phyloP scores from a whole-genome alignment of 2,797 vertebrate genomes.

The Heliangelus exortis region DNA sequence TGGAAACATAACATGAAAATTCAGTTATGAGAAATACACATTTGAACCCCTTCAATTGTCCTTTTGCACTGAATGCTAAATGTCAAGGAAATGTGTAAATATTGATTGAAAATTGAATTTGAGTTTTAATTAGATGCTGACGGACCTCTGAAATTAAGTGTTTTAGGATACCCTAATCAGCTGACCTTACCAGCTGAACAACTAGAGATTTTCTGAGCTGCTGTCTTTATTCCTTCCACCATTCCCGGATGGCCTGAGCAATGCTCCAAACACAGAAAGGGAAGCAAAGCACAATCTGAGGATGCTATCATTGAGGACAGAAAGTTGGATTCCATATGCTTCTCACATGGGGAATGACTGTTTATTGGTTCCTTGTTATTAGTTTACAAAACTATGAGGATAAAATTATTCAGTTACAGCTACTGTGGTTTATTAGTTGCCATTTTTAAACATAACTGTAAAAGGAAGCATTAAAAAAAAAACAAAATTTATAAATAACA shows the following conservation, averaged over 20 bases:
- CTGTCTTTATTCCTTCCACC: neutral
- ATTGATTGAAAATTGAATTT: neutral
- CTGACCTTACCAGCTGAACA: neutral
- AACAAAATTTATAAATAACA: neutral
- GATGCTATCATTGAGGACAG: neutral
- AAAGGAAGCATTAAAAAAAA: neutral
- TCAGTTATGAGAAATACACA: neutral
- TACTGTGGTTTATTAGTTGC: neutral
- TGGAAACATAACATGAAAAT: neutral
- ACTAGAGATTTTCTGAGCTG: neutral
- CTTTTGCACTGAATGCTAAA: neutral
- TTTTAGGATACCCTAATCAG: neutral
- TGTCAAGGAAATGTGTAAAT: neutral
- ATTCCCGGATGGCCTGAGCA: neutral
- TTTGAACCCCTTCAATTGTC: neutral
- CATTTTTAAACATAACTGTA: accelerated
- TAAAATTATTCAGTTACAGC: neutral
- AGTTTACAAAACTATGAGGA: neutral
- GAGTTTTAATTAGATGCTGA: neutral
- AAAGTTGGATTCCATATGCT: neutral
- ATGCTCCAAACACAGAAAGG: neutral
- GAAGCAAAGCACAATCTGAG: neutral
- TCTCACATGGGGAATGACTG: neutral
- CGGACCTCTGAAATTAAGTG: neutral
- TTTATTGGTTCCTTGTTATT: neutral